These are phyloP conservation scores for Percopsis omiscomaycus DNA, from an alignment of 2,797 vertebrate genomes.

Conservation along the genomic window DNA sequence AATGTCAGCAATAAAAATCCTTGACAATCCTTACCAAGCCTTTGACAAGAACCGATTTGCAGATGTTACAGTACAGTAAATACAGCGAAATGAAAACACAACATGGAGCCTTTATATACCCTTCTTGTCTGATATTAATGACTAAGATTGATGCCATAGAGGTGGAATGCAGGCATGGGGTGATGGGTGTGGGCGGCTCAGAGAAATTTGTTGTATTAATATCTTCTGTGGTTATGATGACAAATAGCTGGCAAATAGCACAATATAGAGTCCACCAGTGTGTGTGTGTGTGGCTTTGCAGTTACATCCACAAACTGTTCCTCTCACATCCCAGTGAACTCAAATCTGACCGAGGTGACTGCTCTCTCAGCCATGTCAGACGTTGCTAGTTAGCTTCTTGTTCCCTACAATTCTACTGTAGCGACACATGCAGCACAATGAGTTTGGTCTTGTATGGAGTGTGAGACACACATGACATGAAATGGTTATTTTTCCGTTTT, in stretches of 20 bases:
- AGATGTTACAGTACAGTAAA: conserved; percentile 21
- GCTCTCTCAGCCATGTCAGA: neutral
- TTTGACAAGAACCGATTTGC: neutral
- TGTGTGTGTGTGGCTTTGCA: conserved; percentile 46
- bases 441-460: conserved; percentile 8
- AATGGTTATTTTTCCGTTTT: conserved; percentile 31
- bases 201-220: conserved; percentile 80
- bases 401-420: conserved; percentile 21
- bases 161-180: conserved; percentile 59
- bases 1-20: conserved; percentile 30
- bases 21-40: too few species aligned
- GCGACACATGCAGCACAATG: conserved; percentile 23
- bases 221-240: conserved; percentile 68
- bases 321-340: conserved; percentile 64
- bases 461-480: conserved; percentile 24
- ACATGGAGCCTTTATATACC: conserved; percentile 69
- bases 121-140: conserved; percentile 55
- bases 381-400: conserved; percentile 10
- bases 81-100: conserved; percentile 32
- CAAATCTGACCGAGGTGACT: conserved; percentile 46
- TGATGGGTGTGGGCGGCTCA: conserved; percentile 60
- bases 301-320: conserved; percentile 46
- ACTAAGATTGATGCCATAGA: conserved; percentile 60
- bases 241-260: conserved; percentile 70
- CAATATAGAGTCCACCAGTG: too few species aligned